These are phyloP conservation scores for Sternotherus odoratus DNA, from an alignment of 2,797 vertebrate species.

Conservation along the genomic window DNA sequence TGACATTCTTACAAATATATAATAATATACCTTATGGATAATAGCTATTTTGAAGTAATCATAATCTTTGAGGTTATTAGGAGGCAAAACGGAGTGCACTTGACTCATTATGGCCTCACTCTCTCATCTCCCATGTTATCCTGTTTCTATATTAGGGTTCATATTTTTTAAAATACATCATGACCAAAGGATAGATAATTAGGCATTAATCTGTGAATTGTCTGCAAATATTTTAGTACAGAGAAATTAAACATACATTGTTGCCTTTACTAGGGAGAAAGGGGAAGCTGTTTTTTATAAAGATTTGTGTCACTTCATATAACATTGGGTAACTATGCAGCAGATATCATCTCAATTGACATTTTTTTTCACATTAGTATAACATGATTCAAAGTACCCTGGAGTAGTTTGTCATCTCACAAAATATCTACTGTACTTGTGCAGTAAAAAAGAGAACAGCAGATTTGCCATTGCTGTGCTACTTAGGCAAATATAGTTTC, in stretches of 20 bases:
- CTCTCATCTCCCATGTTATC: neutral
- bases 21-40: neutral
- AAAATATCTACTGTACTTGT: conserved; percentile 29
- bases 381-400: neutral
- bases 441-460: conserved; percentile 3
- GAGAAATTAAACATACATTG: conserved; percentile 60
- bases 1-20: neutral
- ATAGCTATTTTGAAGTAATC: neutral
- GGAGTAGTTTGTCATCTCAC: neutral
- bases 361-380: conserved; percentile 22
- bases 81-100: neutral
- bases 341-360: conserved; percentile 13
- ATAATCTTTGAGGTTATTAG: neutral
- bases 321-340: conserved; percentile 41
- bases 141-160: neutral
- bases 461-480: neutral
- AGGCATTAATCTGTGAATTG: conserved; percentile 39
- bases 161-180: neutral
- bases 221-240: conserved; percentile 52
- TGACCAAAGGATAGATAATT: neutral
- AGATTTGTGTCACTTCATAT: neutral
- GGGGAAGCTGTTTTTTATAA: conserved; percentile 52
- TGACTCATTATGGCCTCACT: conserved; percentile 37
- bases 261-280: conserved; percentile 38
- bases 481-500: neutral